Evolutionary conservation across 2,888 invertebrate genomes (phyloP).

Genomic region (Carcina quercana): DNA sequence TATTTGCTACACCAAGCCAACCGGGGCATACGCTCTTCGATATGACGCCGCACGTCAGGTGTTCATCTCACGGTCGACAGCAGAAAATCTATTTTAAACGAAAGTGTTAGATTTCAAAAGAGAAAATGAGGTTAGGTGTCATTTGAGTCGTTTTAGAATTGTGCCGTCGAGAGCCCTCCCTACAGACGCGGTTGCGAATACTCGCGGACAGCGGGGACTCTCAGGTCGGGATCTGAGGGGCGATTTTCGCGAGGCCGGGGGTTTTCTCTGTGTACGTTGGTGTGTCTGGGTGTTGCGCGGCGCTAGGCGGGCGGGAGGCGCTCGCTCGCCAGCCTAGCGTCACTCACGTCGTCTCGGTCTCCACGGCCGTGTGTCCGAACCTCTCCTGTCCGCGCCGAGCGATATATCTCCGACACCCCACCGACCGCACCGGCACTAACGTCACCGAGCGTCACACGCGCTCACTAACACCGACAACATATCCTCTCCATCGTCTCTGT

Average conservation of each 20-base stretch:
- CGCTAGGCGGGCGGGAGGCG: constrained; percentile 43
- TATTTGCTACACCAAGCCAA: constrained; percentile 73
- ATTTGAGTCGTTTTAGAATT: constrained; percentile 38
- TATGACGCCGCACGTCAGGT: constrained; percentile 73
- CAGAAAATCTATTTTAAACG: constrained; percentile 38
- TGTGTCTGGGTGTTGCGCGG: constrained; percentile 49
- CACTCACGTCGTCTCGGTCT: constrained; percentile 69
- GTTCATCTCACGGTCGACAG: constrained; percentile 51
- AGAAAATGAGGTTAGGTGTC: constrained; percentile 20
- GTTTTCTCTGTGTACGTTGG: constrained; percentile 52
- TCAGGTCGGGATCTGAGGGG: constrained; percentile 57
- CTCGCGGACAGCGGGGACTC: constrained; percentile 64
- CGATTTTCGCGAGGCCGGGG: constrained; percentile 58
- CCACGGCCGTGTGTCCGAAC: constrained; percentile 65
- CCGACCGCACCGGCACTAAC: constrained; percentile 54
- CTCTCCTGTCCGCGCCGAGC: constrained; percentile 66
- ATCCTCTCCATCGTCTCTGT: constrained; percentile 27
- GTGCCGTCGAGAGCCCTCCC: constrained; percentile 53
- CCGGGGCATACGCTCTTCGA: constrained; percentile 69
- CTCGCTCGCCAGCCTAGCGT: constrained; percentile 56
- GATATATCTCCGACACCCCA: constrained; percentile 52
- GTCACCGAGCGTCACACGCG: constrained; percentile 42
- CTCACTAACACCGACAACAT: constrained; percentile 34
- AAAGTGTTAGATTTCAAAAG: constrained; percentile 33
- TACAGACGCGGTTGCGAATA: constrained; percentile 49